Base-by-base conservation (phyloP, 2,797 vertebrate genomes). In the Luscinia luscinia region DNA sequence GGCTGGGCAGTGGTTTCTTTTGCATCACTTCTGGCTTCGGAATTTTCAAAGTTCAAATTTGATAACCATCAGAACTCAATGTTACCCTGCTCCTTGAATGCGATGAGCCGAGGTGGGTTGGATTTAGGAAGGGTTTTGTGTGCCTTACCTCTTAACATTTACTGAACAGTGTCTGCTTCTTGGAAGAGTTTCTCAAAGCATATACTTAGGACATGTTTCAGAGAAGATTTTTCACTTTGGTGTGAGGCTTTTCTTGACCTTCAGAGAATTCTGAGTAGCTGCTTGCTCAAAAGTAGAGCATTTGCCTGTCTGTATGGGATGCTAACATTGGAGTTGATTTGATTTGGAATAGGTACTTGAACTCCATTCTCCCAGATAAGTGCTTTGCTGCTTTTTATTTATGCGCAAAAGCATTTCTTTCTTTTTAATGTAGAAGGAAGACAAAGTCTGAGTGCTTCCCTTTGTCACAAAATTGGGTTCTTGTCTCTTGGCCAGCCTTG, bases 401-500 rank as follows among this genome's bases (percentile, higher is more conserved):
- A 75, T 92, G 46, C 1, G 2, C 38, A 81, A 79, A 88, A 74
- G 19, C 43, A 41, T 81, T 92, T 73, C 41, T 94, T 86, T 22
- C 36, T 69, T 59, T 81, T 69, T 57, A 73, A 69, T 40, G 59
- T 17, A 38, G 90, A 88, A 82, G 45, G 55, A 94, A 82, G 74
- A 89, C 46, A 87, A 90, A 91, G 40, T 51, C 58, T 87, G 74
- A 91, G 88, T 13, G 4, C 70, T 94, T 68, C 36, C 28, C 78
- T 94, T 86, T 87, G 80, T 87, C 77, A 49, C 72, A 84, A 82
- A 84, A 85, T 84, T 49, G 67, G 32, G 63, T 94, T 94, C 87
- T 91, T 96, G 91, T 94, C 77, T 94, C 30, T 59, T 73, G 83
- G 85, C 88, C 78, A 90, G 52, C 55, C 38, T 90, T 67, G 48